Evolutionary conservation across 2,113 vertebrate genomes (phyloP), one percentile per base, ranked within the genome.

Genomic region (Puntigrus tetrazona): DNA sequence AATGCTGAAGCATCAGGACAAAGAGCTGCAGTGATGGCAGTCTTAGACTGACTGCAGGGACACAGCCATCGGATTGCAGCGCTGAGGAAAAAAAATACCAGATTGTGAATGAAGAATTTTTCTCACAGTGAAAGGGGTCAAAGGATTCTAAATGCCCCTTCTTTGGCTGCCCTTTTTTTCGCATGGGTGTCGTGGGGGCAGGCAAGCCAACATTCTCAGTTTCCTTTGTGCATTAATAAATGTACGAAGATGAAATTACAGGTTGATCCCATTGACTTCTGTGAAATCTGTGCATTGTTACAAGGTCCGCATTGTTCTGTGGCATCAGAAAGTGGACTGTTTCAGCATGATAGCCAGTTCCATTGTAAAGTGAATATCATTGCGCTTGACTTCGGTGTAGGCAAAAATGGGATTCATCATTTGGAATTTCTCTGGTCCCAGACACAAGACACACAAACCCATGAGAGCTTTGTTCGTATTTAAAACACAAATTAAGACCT

Each of bases 1-100:
- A 97, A 98, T 97, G 96, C 93, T 84, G 87, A 83, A 85, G 88
- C 89, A 87, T 87, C 91, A 86, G 92, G 90, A 95, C 94, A 95
- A 95, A 93, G 92, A 88, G 79, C 61, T 87, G 85, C 89, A 94
- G 92, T 94, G 91, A 95, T 90, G 69, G 89, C 93, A 92, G 95
- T 89, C 94, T 94, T 96, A 91, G 84, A 91, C 89, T 90, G 84
- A 89, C 69, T 89, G 90, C 88, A 88, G 90, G 89, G 89, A 90
- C 92, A 91, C 89, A 91, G 87, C 88, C 34, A 69, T 18, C 16
- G 8, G 65, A 36, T 18, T 36, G 7, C 36, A 84, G 90, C 83
- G 59, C 90, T 87, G 72, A 89, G 85, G 84, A 92, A 93, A 89
- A n/a, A 88, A 94, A 91, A 59, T 92, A 88, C 86, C 89, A 77